Evolutionary conservation across 2,113 vertebrate genomes (phyloP).

Genomic region (Actenoides lindsayi): DNA sequence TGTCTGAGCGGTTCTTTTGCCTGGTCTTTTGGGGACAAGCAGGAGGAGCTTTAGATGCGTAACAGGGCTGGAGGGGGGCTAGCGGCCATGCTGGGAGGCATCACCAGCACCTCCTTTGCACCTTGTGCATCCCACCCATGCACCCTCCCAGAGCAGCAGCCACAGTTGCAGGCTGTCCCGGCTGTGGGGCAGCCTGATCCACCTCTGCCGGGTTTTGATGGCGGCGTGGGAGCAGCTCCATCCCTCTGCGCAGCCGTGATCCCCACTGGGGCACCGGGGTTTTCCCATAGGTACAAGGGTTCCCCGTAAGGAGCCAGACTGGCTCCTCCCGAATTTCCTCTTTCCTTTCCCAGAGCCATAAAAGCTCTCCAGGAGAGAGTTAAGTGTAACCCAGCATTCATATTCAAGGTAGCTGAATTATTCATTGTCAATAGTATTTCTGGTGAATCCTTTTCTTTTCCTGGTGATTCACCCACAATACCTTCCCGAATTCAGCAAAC

Average conservation of each 20-base stretch:
- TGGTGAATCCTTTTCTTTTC: constrained; percentile 21
- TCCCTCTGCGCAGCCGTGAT: neutral
- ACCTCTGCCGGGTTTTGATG: neutral
- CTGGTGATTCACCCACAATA: constrained; percentile 23
- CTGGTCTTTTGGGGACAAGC: neutral
- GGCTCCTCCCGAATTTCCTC: neutral
- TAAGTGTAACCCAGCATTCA: constrained; percentile 45
- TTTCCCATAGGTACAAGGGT: neutral
- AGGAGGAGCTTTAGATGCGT: neutral
- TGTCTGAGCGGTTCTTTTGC: neutral
- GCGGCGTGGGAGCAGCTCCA: neutral
- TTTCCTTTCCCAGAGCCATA: constrained; percentile 59
- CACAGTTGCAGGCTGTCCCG: neutral
- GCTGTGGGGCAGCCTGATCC: neutral
- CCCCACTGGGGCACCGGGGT: rapidly evolving
- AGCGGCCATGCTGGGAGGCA: neutral
- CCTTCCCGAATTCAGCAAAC: constrained; percentile 10
- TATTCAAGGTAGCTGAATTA: constrained; percentile 59
- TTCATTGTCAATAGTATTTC: constrained; percentile 62
- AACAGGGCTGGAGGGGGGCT: neutral
- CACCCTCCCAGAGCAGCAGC: neutral
- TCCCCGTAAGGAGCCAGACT: rapidly evolving
- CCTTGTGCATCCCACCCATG: rapidly evolving
- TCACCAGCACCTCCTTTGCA: neutral
- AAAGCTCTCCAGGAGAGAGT: constrained; percentile 28